Evolutionary conservation across 2,113 vertebrate genomes (phyloP).

Genomic region (Donacobius atricapilla): DNA sequence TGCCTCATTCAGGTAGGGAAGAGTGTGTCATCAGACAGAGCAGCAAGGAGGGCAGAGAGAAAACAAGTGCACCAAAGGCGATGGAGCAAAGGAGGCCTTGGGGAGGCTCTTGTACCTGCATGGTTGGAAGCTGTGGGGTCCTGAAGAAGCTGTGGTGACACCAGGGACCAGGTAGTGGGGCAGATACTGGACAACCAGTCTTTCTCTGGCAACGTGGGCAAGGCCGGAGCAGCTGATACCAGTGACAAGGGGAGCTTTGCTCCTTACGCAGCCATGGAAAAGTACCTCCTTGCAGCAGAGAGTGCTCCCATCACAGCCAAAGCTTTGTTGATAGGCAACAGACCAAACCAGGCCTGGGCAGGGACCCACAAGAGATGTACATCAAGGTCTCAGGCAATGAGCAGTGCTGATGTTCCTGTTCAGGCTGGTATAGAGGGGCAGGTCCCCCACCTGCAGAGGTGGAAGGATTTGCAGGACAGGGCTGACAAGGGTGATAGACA

Average conservation of each 20-base stretch:
- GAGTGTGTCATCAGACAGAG: accelerated
- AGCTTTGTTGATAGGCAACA: background rate
- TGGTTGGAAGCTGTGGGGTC: accelerated
- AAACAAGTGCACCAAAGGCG: background rate
- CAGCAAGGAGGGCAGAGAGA: background rate
- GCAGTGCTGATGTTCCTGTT: background rate
- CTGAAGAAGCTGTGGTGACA: background rate
- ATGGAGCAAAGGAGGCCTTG: background rate
- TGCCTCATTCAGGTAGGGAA: background rate
- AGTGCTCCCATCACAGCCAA: background rate
- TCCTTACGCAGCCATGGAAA: accelerated
- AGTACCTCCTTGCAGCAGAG: background rate
- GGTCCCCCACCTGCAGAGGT: background rate
- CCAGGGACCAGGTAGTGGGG: background rate
- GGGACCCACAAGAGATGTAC: background rate
- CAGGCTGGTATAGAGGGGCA: background rate
- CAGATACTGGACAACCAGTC: background rate
- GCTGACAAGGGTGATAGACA: background rate
- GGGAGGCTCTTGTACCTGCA: background rate
- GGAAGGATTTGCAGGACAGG: background rate
- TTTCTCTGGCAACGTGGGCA: background rate
- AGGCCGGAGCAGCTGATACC: background rate
- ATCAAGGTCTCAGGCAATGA: background rate
- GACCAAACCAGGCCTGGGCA: background rate
- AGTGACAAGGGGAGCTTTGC: accelerated